Evolutionary conservation across 2,113 vertebrate species (phyloP), one percentile per base, ranked within the genome.

Genomic region (Megaptera novaeangliae): DNA sequence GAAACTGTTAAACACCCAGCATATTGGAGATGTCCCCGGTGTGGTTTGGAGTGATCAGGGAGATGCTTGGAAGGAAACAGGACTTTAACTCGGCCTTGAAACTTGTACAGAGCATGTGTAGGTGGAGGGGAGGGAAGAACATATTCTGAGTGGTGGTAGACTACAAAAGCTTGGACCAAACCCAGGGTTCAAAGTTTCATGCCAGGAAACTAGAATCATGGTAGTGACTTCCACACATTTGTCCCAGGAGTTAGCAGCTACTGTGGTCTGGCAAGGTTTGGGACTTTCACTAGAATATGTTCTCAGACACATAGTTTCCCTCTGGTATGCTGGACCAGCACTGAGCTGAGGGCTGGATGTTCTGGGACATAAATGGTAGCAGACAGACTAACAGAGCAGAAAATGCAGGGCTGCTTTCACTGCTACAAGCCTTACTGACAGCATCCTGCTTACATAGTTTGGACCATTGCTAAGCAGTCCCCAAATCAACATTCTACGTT

Each of bases 1-100:
- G 49, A 93, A 85, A 94, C 46, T 68, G 20, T 89, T 95, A 63
- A 92, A 68, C 25, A 85, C 6, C 17, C 17, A 89, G 2, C 18
- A 3, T 86, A 2, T 57, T 36, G 59, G 31, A 41, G 5, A 69
- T 78, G 12, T 77, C 8, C 21, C 31, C 21, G 1, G 20, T 11
- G 2, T 59, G 52, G 23, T 77, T 61, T 85, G 29, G 41, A 52
- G 25, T n/a, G 18, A 55, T 46, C 0, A 82, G 27, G 31, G 31
- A 71, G 64, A 44, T 39, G 36, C 36, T 41, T 1, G 41, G 18
- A 61, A 71, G 18, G 59, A 52, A 88, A 41, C 1, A 36, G 57
- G n/a, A 44, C 55, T 90, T 68, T 29, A 63, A 2, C 13, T 89
- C 25, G 10, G 29, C 4, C 39, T 92, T 64, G 59, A 66, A 93